phyloP scores from a whole-genome alignment of 2,797 vertebrate genomes.

The Tragelaphus eurycerus region DNA sequence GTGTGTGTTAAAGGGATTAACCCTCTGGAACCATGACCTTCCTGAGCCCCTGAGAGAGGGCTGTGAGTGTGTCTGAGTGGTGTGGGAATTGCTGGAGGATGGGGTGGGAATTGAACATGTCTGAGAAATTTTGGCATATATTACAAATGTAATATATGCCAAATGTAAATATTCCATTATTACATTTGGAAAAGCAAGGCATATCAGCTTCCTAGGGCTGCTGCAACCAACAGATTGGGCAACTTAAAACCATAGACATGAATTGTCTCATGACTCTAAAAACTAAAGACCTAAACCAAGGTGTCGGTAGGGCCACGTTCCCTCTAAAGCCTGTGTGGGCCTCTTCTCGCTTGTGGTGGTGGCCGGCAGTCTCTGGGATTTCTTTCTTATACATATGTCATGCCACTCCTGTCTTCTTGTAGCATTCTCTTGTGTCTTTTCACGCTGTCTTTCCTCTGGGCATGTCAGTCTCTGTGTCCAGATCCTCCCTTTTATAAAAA shows the following conservation, averaged over 20 bases:
- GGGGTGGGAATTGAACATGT: background rate
- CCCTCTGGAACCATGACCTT: background rate
- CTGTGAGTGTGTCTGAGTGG: background rate
- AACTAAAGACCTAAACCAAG: background rate
- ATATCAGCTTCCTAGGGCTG: background rate
- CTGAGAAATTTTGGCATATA: background rate
- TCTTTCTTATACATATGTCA: accelerated
- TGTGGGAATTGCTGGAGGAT: background rate
- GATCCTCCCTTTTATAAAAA: background rate
- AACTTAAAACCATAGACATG: background rate
- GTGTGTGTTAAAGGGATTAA: background rate
- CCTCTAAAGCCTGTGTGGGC: background rate
- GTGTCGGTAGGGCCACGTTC: accelerated
- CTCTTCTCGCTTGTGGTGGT: background rate
- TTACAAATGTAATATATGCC: background rate
- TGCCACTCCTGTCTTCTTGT: background rate
- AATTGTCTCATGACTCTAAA: background rate
- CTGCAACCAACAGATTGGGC: background rate
- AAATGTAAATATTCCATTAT: too few relatives aligned
- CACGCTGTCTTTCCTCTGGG: background rate
- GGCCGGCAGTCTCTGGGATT: background rate
- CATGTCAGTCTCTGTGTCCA: background rate
- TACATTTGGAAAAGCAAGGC: background rate
- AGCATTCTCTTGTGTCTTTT: background rate
- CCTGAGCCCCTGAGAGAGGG: background rate